Conservation (phyloP, 1,140 invertebrate genomes). For the Eumaeus atala region DNA sequence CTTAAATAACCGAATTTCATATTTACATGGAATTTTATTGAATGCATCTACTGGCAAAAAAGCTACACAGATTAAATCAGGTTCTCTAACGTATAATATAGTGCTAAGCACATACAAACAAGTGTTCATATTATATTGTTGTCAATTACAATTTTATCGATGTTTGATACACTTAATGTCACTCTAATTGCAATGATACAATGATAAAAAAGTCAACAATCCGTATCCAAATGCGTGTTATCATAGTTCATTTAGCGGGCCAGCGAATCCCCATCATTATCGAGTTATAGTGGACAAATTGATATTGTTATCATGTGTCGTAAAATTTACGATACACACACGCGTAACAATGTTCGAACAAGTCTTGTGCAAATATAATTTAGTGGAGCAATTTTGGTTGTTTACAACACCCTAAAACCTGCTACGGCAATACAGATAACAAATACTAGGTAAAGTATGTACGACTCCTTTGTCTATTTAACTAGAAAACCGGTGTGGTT, state of each 20-base stretch:
- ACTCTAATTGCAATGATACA: conserved; percentile 17
- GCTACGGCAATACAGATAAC: too few relatives aligned
- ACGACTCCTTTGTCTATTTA: too few relatives aligned
- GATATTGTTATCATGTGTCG: conserved; percentile 53
- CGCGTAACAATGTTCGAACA: conserved; percentile 39
- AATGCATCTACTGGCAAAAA: too few relatives aligned
- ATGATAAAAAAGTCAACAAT: conserved; percentile 26
- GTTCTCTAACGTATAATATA: too few relatives aligned
- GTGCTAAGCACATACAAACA: too few relatives aligned
- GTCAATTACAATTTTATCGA: conserved; percentile 5
- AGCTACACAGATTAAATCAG: too few relatives aligned
- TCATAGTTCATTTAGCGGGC: conserved; percentile 35
- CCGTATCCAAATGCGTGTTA: conserved; percentile 33
- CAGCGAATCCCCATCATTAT: conserved; percentile 26
- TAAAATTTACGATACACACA: conserved; percentile 52
- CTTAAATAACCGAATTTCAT: too few relatives aligned
- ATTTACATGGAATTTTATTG: too few relatives aligned
- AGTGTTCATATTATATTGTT: not conserved
- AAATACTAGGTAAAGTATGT: too few relatives aligned
- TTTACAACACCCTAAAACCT: conserved; percentile 6
- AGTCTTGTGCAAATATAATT: conserved; percentile 57
- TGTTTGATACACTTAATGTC: conserved; percentile 3
- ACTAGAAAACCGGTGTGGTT: too few relatives aligned
- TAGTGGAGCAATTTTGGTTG: conserved; percentile 26
- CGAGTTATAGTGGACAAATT: conserved; percentile 51